Conservation (phyloP, 2,113 vertebrate genomes). For the Talpa occidentalis region DNA sequence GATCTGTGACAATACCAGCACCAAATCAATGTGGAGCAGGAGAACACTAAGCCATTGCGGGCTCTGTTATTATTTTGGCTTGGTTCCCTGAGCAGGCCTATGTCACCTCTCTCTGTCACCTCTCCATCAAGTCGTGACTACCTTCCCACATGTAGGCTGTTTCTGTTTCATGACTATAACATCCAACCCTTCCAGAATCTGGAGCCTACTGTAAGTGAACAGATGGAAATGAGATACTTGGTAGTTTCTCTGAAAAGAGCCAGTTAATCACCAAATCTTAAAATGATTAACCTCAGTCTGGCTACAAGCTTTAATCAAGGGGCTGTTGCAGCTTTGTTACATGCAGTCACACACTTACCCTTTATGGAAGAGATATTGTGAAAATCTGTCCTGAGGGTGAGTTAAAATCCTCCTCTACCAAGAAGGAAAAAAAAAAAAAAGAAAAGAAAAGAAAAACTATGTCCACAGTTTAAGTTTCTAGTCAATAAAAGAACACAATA, state of each 20-base stretch:
- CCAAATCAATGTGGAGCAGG: background rate
- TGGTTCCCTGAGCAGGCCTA: background rate
- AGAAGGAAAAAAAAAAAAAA: too few species aligned
- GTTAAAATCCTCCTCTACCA: background rate
- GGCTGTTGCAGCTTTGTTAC: conserved; percentile 57
- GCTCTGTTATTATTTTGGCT: conserved; percentile 10
- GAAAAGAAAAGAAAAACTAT: conserved; percentile 11
- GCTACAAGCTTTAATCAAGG: conserved; percentile 77
- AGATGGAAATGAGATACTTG: conserved; percentile 62
- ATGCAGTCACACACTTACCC: conserved; percentile 39
- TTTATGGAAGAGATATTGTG: conserved; percentile 53
- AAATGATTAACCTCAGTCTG: conserved; percentile 80
- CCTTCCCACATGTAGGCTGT: conserved; percentile 23
- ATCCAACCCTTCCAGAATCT: conserved; percentile 71
- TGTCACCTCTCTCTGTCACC: conserved; percentile 52
- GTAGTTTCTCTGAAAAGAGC: conserved; percentile 72
- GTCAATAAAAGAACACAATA: conserved; percentile 69
- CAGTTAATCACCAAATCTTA: conserved; percentile 76
- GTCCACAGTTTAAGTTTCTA: conserved; percentile 71
- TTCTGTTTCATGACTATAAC: conserved; percentile 70
- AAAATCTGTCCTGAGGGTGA: conserved; percentile 67
- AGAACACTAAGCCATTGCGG: background rate
- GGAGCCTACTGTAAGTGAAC: conserved; percentile 69
- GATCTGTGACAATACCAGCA: background rate
- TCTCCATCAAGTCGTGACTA: background rate